phyloP scores from a whole-genome alignment of 2,113 vertebrate species.

The Lampris incognitus region DNA sequence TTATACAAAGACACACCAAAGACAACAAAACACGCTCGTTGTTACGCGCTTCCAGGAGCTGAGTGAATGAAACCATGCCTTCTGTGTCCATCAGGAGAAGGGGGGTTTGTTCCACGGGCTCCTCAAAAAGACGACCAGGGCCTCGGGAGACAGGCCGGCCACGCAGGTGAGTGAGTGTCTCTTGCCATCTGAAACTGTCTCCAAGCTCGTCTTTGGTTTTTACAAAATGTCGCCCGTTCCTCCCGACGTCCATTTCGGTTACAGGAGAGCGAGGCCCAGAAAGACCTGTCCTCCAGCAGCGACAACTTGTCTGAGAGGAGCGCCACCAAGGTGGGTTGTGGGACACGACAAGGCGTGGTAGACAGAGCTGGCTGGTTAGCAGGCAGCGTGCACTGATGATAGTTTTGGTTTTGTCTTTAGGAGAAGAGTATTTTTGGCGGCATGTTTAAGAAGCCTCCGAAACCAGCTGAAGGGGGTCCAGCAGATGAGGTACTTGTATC shows the following conservation, averaged over 20 bases:
- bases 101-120: conserved; percentile 51
- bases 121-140: conserved; percentile 61
- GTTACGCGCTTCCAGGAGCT: too few relatives aligned
- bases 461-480: conserved; percentile 47
- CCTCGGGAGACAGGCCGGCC: conserved; percentile 21
- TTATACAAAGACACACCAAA: too few relatives aligned
- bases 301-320: conserved; percentile 54
- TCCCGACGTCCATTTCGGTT: background rate
- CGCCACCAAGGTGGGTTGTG: conserved; percentile 49
- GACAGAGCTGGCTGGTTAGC: background rate
- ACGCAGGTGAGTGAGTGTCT: conserved; percentile 31
- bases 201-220: background rate
- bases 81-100: conserved; percentile 50
- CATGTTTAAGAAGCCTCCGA: conserved; percentile 64
- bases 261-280: conserved; percentile 57
- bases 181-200: background rate
- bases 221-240: background rate
- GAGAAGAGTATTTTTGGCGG: conserved; percentile 67
- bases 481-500: conserved; percentile 29
- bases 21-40: too few relatives aligned
- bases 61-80: too few relatives aligned
- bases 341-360: rapidly evolving
- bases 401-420: conserved; percentile 22
- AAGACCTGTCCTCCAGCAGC: conserved; percentile 41
- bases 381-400: background rate